Evolutionary conservation across 1,140 invertebrate genomes (phyloP), one percentile per base, ranked within the genome.

Genomic region (Archegozetes longisetosus): DNA sequence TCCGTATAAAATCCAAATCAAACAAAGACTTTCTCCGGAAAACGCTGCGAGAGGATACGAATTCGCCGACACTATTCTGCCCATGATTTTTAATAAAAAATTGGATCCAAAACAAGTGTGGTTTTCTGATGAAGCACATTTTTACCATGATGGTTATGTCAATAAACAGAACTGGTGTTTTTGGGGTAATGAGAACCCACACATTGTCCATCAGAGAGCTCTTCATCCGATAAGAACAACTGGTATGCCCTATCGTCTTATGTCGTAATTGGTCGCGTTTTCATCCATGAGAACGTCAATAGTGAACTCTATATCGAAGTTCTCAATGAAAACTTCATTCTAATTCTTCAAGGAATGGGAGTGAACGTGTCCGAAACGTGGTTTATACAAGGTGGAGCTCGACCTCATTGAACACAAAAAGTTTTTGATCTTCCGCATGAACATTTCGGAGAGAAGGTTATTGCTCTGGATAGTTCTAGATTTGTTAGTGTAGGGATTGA

Each of bases 41-140:
- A 17, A 58, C 29, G 25, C 24, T n/a, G 32, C 29, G 6, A 20
- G 20, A 26, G 20, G 56, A 58, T 50, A 58, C n/a, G 22, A 58
- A 4, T 61, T 61, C 53, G 55, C 55, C 2, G 50, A 48, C 20
- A 9, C 3, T 22, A 53, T 62, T 28, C 6, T 17, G 17, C 6
- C n/a, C 12, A 1, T 49, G 27, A 53, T 58, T 24, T 28, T 61
- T 22, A 14, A 20, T 23, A 17, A 54, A 3, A 40, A 23, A 24
- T 32, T 59, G 1, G 25, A 51, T 27, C 27, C 55, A 47, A 25
- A 25, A 28, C 53, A 49, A 27, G 47, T 61, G 12, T 53, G 29
- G 47, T 64, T 61, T 13, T 55, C 50, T 20, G 62, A 63, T 49
- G 58, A 63, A 32, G 50, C 57, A 9, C 50, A 55, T 50, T 60